Evolutionary conservation across 2,797 vertebrate genomes (phyloP).

Genomic region (Chaenodraco wilsoni): DNA sequence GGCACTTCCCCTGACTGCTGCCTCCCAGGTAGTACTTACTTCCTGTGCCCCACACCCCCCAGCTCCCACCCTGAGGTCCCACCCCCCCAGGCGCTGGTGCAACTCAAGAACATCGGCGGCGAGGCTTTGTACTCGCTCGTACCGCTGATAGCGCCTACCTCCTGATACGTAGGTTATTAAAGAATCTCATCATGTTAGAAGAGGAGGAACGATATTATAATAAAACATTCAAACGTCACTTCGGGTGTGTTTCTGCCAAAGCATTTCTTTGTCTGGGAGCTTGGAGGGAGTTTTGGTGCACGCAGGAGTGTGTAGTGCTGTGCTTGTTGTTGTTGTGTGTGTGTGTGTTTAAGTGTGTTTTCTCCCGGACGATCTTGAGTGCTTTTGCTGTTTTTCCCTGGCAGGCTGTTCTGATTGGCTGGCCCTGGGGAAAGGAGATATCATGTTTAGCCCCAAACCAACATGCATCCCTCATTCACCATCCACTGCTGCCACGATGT

Average conservation of each 20-base stretch:
- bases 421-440: slow-evolving; percentile 81
- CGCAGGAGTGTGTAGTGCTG: slow-evolving; percentile 28
- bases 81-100: slow-evolving; percentile 71
- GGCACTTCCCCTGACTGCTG: slow-evolving; percentile 83
- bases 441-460: slow-evolving; percentile 88
- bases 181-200: slow-evolving; percentile 1
- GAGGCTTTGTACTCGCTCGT: slow-evolving; percentile 49
- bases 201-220: slow-evolving; percentile 3
- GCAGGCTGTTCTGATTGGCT: slow-evolving; percentile 83
- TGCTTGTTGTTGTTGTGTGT: slow-evolving; percentile 46
- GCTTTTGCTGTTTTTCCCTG: slow-evolving; percentile 82
- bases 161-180: slow-evolving; percentile 36
- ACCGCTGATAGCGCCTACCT: slow-evolving; percentile 46
- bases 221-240: slow-evolving; percentile 8
- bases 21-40: slow-evolving; percentile 70
- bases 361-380: slow-evolving; percentile 79
- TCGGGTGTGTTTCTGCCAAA: slow-evolving; percentile 10
- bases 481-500: slow-evolving; percentile 61
- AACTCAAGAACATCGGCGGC: slow-evolving; percentile 63
- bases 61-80: slow-evolving; percentile 69
- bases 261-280: slow-evolving; percentile 57
- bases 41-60: slow-evolving; percentile 73
- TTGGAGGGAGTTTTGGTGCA: slow-evolving; percentile 55
- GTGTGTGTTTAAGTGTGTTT: slow-evolving; percentile 60
- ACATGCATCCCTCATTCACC: slow-evolving; percentile 84